Evolutionary conservation across 2,113 vertebrate species (phyloP).

Genomic region (Okapia johnstoni): DNA sequence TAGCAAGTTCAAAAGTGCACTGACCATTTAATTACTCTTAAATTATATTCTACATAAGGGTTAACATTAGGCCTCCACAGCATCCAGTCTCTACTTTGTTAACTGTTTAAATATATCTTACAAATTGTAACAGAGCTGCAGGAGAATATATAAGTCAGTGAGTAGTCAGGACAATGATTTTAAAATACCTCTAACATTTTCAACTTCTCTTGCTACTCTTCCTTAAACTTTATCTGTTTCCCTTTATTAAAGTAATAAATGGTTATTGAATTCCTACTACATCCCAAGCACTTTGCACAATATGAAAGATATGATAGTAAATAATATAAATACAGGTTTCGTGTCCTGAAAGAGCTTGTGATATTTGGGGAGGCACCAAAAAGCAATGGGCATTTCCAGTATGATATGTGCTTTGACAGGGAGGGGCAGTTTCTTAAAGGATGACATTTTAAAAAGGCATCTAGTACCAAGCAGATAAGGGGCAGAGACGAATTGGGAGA

Average conservation of each 20-base stretch:
- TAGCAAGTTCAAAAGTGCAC: neutral
- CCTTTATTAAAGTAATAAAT: constrained; percentile 4
- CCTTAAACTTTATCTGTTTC: neutral
- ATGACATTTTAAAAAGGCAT: neutral
- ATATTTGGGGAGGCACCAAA: neutral
- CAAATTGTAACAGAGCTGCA: neutral
- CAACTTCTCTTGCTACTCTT: neutral
- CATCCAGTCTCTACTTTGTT: neutral
- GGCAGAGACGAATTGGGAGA: neutral
- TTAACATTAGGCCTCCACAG: neutral
- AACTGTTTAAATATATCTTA: neutral
- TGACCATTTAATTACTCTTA: constrained; percentile 37
- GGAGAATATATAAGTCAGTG: neutral
- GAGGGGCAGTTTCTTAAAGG: neutral
- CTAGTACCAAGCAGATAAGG: neutral
- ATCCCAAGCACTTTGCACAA: neutral
- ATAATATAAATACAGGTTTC: neutral
- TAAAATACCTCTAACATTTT: constrained; percentile 22
- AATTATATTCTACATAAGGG: neutral
- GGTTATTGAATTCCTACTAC: neutral
- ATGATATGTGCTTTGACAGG: neutral
- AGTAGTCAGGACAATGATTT: neutral
- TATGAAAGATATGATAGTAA: neutral
- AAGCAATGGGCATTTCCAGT: neutral
- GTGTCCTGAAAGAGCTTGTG: neutral